Evolutionary conservation across 30 jellyfish, hydroid and myxozoan genomes (phyloP), one percentile per base, ranked within the genome.

Genomic region (Turritopsis dohrnii): DNA sequence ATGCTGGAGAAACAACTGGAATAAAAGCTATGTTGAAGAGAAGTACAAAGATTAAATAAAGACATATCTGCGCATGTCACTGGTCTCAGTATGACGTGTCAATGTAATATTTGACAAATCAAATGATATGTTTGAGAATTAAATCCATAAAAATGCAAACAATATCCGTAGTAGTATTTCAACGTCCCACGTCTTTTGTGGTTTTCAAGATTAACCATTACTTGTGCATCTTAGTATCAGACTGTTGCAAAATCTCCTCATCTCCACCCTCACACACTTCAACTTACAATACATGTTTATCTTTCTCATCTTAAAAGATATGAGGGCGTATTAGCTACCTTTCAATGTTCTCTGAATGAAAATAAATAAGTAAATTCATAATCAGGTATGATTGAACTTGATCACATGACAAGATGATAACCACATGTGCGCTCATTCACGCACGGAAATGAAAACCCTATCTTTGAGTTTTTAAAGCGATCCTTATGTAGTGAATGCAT

Each of bases 1-100:
- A 94, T 74, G 97, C 97, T 31, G 99, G 99, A 1, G 99, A 94
- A 71, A 65, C 81, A 28, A 86, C 99, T 29, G 99, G 99, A 3
- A 94, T 94, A 82, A 94, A 87, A 52, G 65, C 97, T 7, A 81
- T 79, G 23, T 76, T 94, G 16, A 79, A 91, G 30, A 89, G 96
- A 76, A 89, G 99, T 74, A 95, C 88, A 21, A 89, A 84, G 41
- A 86, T 94, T 81, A 89, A 89, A 24, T 94, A 79, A 83, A 54
- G 1, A 28, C 21, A 3, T 22, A 24, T n/a, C n/a, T n/a, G n/a
- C n/a, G n/a, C n/a, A n/a, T n/a, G n/a, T n/a, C n/a, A n/a, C n/a
- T n/a, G n/a, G n/a, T n/a, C n/a, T n/a, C n/a, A n/a, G n/a, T 3
- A 41, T 41, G 60, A 41, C 60, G 60, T 41, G 60, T 41, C 5